Evolutionary conservation across 92 coral and sea anemone species (phyloP), one percentile per base, ranked within the genome.

Genomic region (Phymanthus crucifer): DNA sequence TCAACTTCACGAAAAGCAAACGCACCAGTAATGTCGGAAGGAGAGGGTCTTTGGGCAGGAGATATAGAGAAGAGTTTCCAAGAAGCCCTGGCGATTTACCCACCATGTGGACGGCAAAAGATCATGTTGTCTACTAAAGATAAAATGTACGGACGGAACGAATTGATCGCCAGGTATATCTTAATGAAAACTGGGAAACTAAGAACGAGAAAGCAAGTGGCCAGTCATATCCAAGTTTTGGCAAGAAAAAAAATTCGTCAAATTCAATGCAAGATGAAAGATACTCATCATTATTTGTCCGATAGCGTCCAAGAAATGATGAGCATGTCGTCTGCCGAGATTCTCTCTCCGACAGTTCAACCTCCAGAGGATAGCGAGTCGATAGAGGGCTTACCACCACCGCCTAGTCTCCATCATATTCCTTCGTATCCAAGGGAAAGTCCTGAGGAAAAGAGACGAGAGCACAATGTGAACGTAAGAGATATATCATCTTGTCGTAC

Each of bases 101-200:
- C 99, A 33, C 99, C 99, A 11, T 96, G 99, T 43, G 99, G 99
- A 54, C 88, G 99, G 73, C 99, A 96, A 78, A 96, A 96, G 81
- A 96, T 96, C 73, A 96, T 96, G 99, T 88, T 96, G 24, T 96
- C 99, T 32, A 90, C 99, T 26, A 96, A 93, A 68, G 99, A 96
- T 79, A 96, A 96, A 85, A 96, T 96, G 99, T 96, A 96, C 83
- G 99, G 99, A 3, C 90, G 99, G 3, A 96, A 96, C 81, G 99
- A 96, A 77, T 87, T 96, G 36, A 96, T 96, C 18, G 97, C 99
- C 32, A 90, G 99, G 1, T 96, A 96, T 66, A 96, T 96, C 26
- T 87, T 91, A 67, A 93, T 96, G 99, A 96, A 96, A 84, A 96
- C 99, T 0, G 99, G 99, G 29, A 96, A 93, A 73, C 84, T 92